phyloP scores from a whole-genome alignment of 2,797 vertebrate species.

The Argyrosomus regius region DNA sequence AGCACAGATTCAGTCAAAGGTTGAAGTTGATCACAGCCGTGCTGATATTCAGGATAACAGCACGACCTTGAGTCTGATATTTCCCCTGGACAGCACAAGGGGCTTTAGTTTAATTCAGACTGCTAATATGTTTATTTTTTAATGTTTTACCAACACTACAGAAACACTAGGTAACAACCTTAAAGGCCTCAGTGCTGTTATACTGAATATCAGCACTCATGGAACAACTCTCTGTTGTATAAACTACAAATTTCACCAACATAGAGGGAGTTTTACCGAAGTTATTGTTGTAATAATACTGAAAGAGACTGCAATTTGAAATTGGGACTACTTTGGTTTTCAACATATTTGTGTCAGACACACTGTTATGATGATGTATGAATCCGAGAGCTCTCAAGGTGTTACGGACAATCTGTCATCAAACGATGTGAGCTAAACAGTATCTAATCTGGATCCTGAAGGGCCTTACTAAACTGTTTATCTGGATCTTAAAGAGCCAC shows the following conservation, averaged over 20 bases:
- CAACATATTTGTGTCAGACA: slow-evolving; percentile 12
- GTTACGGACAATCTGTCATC: slow-evolving; percentile 26
- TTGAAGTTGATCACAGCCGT: too few relatives aligned
- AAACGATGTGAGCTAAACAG: slow-evolving; percentile 10
- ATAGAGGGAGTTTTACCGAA: neutral
- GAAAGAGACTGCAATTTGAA: neutral
- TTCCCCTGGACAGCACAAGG: too few relatives aligned
- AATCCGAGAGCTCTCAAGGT: slow-evolving; percentile 14
- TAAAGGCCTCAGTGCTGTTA: too few relatives aligned
- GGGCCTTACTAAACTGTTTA: slow-evolving; percentile 3
- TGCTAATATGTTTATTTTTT: too few relatives aligned
- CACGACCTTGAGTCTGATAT: too few relatives aligned
- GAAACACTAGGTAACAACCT: too few relatives aligned
- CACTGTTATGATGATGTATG: slow-evolving; percentile 2
- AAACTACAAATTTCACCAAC: neutral
- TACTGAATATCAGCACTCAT: too few relatives aligned
- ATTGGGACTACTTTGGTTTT: neutral
- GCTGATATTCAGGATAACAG: too few relatives aligned
- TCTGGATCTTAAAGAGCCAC: slow-evolving; percentile 13
- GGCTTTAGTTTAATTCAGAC: too few relatives aligned
- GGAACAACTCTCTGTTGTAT: too few relatives aligned
- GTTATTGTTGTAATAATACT: neutral
- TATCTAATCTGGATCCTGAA: slow-evolving; percentile 26
- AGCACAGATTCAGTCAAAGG: too few relatives aligned
- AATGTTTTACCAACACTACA: too few relatives aligned